Base-by-base conservation (phyloP, 2,797 vertebrate species). In the Lagodon rhomboides region DNA sequence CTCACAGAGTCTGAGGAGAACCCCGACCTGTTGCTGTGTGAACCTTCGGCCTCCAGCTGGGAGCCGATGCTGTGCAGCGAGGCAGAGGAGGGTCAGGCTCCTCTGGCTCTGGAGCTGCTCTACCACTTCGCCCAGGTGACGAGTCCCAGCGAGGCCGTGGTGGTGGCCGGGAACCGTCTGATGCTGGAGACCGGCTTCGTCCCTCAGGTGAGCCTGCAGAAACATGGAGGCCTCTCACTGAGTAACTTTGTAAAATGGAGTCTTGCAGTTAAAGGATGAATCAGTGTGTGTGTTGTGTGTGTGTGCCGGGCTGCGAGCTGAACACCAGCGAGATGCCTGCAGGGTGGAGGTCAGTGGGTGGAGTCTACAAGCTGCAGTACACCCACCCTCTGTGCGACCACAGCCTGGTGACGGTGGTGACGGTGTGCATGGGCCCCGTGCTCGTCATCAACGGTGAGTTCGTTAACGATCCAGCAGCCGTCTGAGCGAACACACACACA, bases 61-160 rank as follows among this genome's bases (percentile, higher is more conserved):
- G 97, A 97, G 25, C 98, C 97, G 4, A 98, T 99, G 97, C 94
- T 99, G 78, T 98, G 97, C 89, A 95, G 95, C 51, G 98, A 99
- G 89, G 95, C 96, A 0, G 93, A 90, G 79, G 95, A 96, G 0
- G 97, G 97, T 9, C 94, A 94, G 82, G 95, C 96, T 34, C 98
- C 98, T 0, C 97, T 96, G 43, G 96, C 98, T 0, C 88, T 99
- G 71, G 96, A 97, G 92, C 89, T 93, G 20, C 95, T 99, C n/a
- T 96, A 96, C 81, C 94, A 95, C 70, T 85, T 93, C 2, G 96
- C 96, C 1, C 86, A 82, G 51, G 94, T 93, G 67, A 67, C 70
- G 18, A 91, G 82, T n/a, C 91, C 96, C 68, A 90, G 76, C 0
- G 98, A 99, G 80, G 96, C 97, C 84, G 79, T 99, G 80, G 83